Base-by-base conservation (phyloP, 2,888 invertebrate species). In the Orthosia incerta region DNA sequence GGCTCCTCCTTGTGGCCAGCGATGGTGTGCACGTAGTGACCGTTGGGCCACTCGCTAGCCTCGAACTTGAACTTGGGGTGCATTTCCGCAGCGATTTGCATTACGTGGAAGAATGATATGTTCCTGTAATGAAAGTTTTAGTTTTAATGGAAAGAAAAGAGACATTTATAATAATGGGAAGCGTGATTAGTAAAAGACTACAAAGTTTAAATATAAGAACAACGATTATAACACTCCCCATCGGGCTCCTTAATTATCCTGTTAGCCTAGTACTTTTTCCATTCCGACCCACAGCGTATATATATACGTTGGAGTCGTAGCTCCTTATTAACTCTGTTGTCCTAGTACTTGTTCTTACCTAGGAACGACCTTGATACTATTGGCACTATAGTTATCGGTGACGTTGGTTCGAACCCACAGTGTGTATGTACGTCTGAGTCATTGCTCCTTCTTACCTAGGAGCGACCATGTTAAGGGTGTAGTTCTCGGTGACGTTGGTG, bases 31-130 rank as follows among this genome's bases (percentile, higher is more conserved):
- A 99, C 98, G 92, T 99, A 99, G 92, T 99, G 98, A 0, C 99
- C 99, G 91, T 98, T 99, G 2, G 99, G 98, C 99, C 99, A 99
- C 91, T 98, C 98, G 85, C 98, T 98, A 0, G 98, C 98, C 82
- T 97, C 97, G 91, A 98, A 98, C 89, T 97, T 97, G 92, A 97
- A 97, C 91, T 97, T 97, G 1, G 98, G 96, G 91, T 98, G 98
- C 88, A 97, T 97, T 81, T 98, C 98, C 74, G 98, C 98, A 0
- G 99, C 99, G 94, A 98, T 97, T 91, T 98, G 97, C 98, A 98
- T 98, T 83, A 98, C 97, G 90, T 97, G 97, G 92, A 97, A 97
- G 93, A 97, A 97, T 60, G 97, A 97, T 53, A 97, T 97, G 92
- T 97, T 97, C 90, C 97, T 96, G 92, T 3, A 90, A 85, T 71